Evolutionary conservation across 2,113 vertebrate genomes (phyloP).

Genomic region (Gila orcuttii): DNA sequence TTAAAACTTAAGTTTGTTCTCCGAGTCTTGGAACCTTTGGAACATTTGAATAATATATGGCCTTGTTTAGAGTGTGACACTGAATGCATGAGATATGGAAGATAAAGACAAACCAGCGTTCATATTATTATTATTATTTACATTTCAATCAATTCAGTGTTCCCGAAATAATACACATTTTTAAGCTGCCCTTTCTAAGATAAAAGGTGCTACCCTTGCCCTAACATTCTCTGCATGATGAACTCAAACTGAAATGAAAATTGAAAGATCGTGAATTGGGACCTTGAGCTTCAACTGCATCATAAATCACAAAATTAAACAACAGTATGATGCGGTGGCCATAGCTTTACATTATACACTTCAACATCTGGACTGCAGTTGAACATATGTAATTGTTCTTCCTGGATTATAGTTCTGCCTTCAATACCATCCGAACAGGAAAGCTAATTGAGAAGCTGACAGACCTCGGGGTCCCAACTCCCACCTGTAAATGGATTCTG

Average conservation of each 20-base stretch:
- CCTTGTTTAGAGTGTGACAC: conserved; percentile 20
- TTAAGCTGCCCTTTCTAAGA: neutral
- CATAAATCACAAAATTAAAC: conserved; percentile 35
- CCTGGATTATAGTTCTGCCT: neutral
- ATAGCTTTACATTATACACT: neutral
- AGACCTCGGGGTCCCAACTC: neutral
- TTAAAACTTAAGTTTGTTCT: conserved; percentile 66
- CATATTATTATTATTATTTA: neutral
- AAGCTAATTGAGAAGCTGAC: neutral
- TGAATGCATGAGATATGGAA: neutral
- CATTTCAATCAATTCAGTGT: neutral
- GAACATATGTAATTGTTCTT: neutral
- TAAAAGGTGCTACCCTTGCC: neutral
- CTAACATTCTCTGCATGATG: conserved; percentile 19
- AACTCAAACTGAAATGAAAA: conserved; percentile 21
- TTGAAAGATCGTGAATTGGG: neutral
- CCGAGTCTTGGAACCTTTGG: conserved; percentile 48
- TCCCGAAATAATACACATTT: neutral
- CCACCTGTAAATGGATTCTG: neutral
- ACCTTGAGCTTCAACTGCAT: conserved; percentile 15
- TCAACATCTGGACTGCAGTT: neutral
- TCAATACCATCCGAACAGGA: neutral
- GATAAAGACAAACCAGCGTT: neutral
- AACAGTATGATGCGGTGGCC: neutral
- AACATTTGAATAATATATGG: conserved; percentile 58